Evolutionary conservation across 1,140 invertebrate genomes (phyloP), one percentile per base, ranked within the genome.

Genomic region (Drosophila subpulchrella): DNA sequence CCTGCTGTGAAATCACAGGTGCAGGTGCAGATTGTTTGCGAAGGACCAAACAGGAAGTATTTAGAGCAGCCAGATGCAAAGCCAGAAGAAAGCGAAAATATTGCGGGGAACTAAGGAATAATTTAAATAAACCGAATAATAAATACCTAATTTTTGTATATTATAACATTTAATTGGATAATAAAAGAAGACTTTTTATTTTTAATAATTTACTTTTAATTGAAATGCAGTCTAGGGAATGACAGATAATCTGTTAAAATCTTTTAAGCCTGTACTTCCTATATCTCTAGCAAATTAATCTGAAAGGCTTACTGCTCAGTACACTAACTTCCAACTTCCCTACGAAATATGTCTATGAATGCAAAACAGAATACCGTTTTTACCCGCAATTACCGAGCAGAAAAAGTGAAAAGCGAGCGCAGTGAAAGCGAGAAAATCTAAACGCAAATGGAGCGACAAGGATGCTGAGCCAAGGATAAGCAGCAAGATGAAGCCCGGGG

Each of bases 401-500:
- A 41, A 54, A 72, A 36, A 60, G 57, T 24, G 51, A 67, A 75
- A 58, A 34, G 41, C 41, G 44, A 59, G 47, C 15, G n/a, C 56
- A 60, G 47, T 47, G 60, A 48, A 65, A 66, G 74, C 79, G 79
- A 82, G 79, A 81, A 82, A 83, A 81, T 82, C 80, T 71, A 72
- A 82, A 70, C 80, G 70, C 62, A 82, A 82, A 82, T 82, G 80
- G 63, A 83, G 80, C 80, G 63, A 71, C 80, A 83, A 83, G 62
- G 70, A 82, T 83, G 65, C 51, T 58, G 51, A 72, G 68, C 66
- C 44, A 36, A 50, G 66, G 68, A 72, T 72, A 72, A 71, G 68
- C 44, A 30, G 66, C 38, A 58, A 72, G 36, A 71, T 58, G 36
- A 17, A 71, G 68, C 68, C 67, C 7, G n/a, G 20, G 65, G 68